Percentiles rank a stretch among this genome's conserved stretches.
These are phyloP conservation scores for Octodonta nipae DNA, from an alignment of 2,888 invertebrate genomes.

Conservation along the genomic window DNA sequence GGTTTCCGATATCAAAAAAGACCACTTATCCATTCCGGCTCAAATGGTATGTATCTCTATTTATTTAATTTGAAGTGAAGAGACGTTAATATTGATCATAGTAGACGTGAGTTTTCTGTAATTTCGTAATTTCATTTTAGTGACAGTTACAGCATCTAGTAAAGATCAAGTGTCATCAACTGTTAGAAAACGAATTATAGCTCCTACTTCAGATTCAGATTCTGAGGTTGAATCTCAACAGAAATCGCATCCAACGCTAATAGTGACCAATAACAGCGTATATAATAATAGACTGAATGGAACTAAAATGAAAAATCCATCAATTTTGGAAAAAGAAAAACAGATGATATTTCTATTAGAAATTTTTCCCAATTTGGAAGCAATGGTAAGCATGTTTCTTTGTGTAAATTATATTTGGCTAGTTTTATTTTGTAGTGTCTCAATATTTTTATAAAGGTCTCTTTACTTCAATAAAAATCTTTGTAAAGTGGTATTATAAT, in stretches of 20 bases:
- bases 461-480: too few relatives aligned
- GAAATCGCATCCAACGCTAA: slow-evolving; percentile 6
- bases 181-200: slow-evolving; percentile 14
- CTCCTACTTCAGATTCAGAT: slow-evolving; percentile 38
- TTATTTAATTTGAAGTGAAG: slow-evolving; percentile 6
- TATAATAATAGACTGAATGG: slow-evolving; percentile 15
- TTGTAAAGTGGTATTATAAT: too few relatives aligned
- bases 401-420: too few relatives aligned
- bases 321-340: slow-evolving; percentile 40
- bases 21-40: slow-evolving; percentile 30
- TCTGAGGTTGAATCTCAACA: slow-evolving; percentile 34
- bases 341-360: slow-evolving; percentile 49
- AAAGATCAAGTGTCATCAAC: slow-evolving; percentile 6
- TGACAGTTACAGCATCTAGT: slow-evolving; percentile 18
- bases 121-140: not conserved
- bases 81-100: not conserved
- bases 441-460: too few relatives aligned
- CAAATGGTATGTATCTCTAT: slow-evolving; percentile 18
- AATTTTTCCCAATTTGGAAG: slow-evolving; percentile 48
- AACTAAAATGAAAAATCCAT: slow-evolving; percentile 19
- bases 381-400: too few relatives aligned
- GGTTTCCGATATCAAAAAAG: slow-evolving; percentile 59
- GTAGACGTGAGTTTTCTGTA: not conserved
- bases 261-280: slow-evolving; percentile 11
- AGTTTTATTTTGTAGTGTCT: too few relatives aligned